phyloP scores from a whole-genome alignment of 2,797 vertebrate species.

The Acestrorhynchus altus region DNA sequence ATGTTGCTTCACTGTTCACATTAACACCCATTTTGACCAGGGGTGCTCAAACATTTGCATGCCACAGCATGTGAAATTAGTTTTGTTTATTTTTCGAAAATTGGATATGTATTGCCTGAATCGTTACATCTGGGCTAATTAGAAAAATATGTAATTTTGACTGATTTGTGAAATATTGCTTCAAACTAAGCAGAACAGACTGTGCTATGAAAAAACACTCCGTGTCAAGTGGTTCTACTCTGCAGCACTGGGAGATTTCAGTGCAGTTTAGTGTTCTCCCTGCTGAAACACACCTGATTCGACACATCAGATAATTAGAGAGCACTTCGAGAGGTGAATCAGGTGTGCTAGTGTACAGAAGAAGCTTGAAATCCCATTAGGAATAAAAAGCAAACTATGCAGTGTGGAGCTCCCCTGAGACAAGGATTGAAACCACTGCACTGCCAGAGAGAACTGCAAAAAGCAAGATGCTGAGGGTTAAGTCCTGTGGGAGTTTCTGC shows the following conservation, averaged over 20 bases:
- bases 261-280: constrained; percentile 24
- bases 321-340: not conserved
- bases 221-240: not conserved
- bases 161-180: not conserved
- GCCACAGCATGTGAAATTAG: too few relatives aligned
- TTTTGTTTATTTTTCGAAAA: too few relatives aligned
- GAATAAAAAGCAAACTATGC: constrained; percentile 14
- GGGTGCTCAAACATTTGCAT: too few relatives aligned
- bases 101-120: too few relatives aligned
- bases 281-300: constrained; percentile 45
- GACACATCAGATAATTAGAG: not conserved
- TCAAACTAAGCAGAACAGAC: not conserved
- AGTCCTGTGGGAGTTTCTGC: not conserved
- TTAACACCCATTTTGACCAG: too few relatives aligned
- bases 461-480: constrained; percentile 4
- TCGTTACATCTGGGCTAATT: too few relatives aligned
- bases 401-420: not conserved
- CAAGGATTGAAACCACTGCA: not conserved
- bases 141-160: not conserved
- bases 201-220: not conserved
- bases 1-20: too few relatives aligned
- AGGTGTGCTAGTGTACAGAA: not conserved
- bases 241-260: not conserved
- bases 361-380: constrained; percentile 23
- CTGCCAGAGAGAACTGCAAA: not conserved